Conservation (phyloP, 1,140 invertebrate genomes). For the Anastrepha ludens region DNA sequence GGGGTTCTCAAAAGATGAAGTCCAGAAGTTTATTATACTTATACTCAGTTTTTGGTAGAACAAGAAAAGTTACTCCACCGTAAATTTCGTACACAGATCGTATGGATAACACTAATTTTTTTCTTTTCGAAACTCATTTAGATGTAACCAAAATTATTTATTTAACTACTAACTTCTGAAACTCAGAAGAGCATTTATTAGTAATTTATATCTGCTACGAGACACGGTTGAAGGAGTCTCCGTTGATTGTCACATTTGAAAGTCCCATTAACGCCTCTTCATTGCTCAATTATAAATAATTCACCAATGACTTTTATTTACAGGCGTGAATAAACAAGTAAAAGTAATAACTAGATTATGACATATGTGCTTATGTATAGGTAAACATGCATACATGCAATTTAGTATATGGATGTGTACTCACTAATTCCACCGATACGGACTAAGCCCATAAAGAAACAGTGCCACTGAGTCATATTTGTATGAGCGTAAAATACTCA, state of each 20-base stretch:
- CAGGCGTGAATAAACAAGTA: background rate
- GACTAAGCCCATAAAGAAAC: background rate
- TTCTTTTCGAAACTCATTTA: too few relatives aligned
- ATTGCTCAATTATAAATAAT: conserved; percentile 47
- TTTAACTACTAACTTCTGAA: too few relatives aligned
- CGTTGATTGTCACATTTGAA: background rate
- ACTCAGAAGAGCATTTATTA: too few relatives aligned
- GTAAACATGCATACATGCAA: background rate
- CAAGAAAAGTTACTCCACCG: too few relatives aligned
- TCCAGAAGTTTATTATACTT: too few relatives aligned
- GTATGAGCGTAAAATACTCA: background rate
- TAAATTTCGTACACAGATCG: too few relatives aligned
- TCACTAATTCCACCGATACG: background rate
- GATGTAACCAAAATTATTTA: too few relatives aligned
- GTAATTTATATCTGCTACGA: too few relatives aligned
- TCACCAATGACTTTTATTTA: background rate
- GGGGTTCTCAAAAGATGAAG: too few relatives aligned
- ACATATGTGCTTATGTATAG: background rate
- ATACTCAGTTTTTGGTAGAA: too few relatives aligned
- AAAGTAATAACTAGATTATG: conserved; percentile 11
- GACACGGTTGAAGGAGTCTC: too few relatives aligned
- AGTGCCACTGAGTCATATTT: background rate
- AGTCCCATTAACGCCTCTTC: background rate
- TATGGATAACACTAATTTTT: too few relatives aligned
- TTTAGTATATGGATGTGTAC: background rate